Evolutionary conservation across 2,888 invertebrate genomes (phyloP).

Genomic region (Blomia tropicalis): DNA sequence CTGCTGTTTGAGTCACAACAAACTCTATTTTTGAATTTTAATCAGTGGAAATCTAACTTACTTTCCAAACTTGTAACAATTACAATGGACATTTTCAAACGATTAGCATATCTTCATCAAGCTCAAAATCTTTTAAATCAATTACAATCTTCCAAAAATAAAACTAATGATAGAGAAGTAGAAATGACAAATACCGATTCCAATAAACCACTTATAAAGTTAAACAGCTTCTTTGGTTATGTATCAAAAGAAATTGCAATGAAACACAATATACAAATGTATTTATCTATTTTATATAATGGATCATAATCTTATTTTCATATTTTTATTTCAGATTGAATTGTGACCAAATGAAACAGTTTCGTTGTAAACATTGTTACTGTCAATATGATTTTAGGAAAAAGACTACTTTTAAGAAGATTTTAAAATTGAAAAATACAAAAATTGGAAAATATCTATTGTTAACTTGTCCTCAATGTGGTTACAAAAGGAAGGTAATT

Average conservation of each 20-base stretch:
- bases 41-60: too few species aligned
- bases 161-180: not conserved
- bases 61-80: too few species aligned
- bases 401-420: not conserved
- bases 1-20: too few species aligned
- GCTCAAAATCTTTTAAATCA: slow-evolving; percentile 5
- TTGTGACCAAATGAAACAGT: not conserved
- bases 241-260: slow-evolving; percentile 3
- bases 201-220: not conserved
- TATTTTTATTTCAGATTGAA: slow-evolving; percentile 5
- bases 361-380: slow-evolving; percentile 9
- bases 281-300: slow-evolving; percentile 1
- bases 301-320: not conserved
- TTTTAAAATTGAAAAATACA: not conserved
- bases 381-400: not conserved
- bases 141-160: not conserved
- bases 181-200: not conserved
- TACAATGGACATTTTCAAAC: slow-evolving; percentile 2
- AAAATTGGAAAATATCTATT: not conserved
- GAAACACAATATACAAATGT: slow-evolving; percentile 13
- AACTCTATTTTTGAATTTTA: too few species aligned
- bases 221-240: slow-evolving; percentile 3
- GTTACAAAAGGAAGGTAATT: not conserved
- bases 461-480: not conserved
- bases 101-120: slow-evolving; percentile 2